Evolutionary conservation across 2,797 vertebrate species (phyloP).

Genomic region (Melanitta fusca): DNA sequence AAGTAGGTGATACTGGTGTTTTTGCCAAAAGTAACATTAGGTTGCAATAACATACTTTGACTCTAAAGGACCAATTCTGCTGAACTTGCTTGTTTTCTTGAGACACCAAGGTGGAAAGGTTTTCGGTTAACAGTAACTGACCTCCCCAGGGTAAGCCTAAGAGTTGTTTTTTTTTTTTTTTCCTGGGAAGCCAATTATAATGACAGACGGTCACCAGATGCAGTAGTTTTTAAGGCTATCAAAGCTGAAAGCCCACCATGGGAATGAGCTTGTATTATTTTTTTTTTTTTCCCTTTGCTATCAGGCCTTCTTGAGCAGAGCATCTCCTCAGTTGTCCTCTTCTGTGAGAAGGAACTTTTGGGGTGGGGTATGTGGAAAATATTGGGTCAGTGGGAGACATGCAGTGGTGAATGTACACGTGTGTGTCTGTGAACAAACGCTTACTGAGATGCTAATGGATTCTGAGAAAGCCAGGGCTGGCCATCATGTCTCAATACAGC

Average conservation of each 20-base stretch:
- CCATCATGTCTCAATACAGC: conserved; percentile 26
- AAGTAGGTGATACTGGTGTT: conserved; percentile 43
- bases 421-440: not conserved
- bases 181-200: conserved; percentile 29
- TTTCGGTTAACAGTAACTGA: conserved; percentile 42
- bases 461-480: conserved; percentile 54
- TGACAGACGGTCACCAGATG: not conserved
- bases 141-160: not conserved
- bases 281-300: conserved; percentile 3
- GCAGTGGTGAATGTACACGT: rapidly evolving
- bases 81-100: conserved; percentile 31
- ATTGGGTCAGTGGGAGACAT: not conserved
- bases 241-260: not conserved
- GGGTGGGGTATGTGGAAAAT: too few relatives aligned
- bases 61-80: conserved; percentile 10
- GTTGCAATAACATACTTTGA: not conserved
- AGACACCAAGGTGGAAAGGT: not conserved
- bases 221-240: not conserved
- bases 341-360: not conserved
- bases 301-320: conserved; percentile 15
- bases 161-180: not conserved
- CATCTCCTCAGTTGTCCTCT: not conserved
- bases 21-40: conserved; percentile 51
- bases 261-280: not conserved
- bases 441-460: not conserved